Evolutionary conservation across 2,797 vertebrate species (phyloP), one percentile per base, ranked within the genome.

Genomic region (Sebastes steindachneri): DNA sequence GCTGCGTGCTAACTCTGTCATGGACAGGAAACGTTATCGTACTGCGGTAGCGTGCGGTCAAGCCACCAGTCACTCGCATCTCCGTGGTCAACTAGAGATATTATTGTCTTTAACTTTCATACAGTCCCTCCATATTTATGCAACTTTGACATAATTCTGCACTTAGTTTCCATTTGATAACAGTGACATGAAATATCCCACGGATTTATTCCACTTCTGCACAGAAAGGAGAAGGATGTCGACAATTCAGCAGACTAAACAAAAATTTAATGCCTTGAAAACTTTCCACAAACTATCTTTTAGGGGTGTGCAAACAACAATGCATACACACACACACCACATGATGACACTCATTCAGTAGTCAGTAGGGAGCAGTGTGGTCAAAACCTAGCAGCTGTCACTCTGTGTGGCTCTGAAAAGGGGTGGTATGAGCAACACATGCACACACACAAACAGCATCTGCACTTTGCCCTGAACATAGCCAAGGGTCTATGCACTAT

Each of bases 401-500:
- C 28, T 84, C 19, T 68, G 23, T 9, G 31, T 58, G 25, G 68
- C 31, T 35, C 66, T 51, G 25, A 51, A 77, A 72, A 11, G n/a
- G 23, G 58, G 58, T 37, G 54, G 57, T 33, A 68, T 45, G 65
- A 55, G 62, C 68, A 81, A 21, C 17, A 29, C 53, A 58, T 53
- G 45, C 65, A 59, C 19, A 57, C 33, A 66, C 33, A 86, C 58
- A 73, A 79, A 78, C 83, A 90, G 57, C 69, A 82, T 87, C 89
- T 92, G 90, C 70, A 93, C 92, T 93, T 92, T 92, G 91, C 57
- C 77, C 79, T 67, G 73, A 84, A 35, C 63, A 59, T 48, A 78
- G 69, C 14, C 64, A 86, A 74, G 73, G 75, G 71, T 86, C 87
- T 87, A 23, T 77, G 70, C 12, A 31, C 53, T 3, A 8, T 2